Evolutionary conservation across 2,888 invertebrate genomes (phyloP), one percentile per base, ranked within the genome.

Genomic region (Trichopoda pennipes): DNA sequence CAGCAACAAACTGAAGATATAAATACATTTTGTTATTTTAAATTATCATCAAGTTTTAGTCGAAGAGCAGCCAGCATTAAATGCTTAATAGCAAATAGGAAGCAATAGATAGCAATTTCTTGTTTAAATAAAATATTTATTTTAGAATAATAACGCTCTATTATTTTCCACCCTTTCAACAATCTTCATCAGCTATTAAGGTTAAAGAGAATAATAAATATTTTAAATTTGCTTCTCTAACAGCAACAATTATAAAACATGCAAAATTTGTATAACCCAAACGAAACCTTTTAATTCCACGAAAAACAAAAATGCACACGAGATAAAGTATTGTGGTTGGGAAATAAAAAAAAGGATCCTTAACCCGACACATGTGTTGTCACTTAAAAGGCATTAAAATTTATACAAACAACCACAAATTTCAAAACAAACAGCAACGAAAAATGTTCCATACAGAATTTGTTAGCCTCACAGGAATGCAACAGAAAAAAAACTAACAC

Each of bases 371-470:
- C 69, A 69, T 63, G 61, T 77, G 69, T 69, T 63, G 69, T 63
- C 76, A 77, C 61, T 70, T 77, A 63, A 77, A 77, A 23, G 61
- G 63, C 55, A 77, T 77, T 77, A 69, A 77, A 69, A 55, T 55
- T 61, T 77, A 49, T 28, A 55, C 44, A 55, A 63, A 23, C 61
- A 63, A 55, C 77, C 61, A 63, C 69, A 77, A 47, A 55, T 69
- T 42, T 9, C 17, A 55, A 63, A 49, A 49, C 38, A 77, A 63
- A 38, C 42, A 60, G 32, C 38, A 56, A 42, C 51, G 23, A 32
- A 63, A 35, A 70, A 19, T 47, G 47, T 49, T 16, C 16, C 14
- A n/a, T 19, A 6, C 49, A 63, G 47, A 69, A 69, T 51, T 32
- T 23, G 56, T 1, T 49, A 17, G 23, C 19, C 38, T 1, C 49